Conservation (phyloP, 1,140 invertebrate species). For the Diuraphis noxia region DNA sequence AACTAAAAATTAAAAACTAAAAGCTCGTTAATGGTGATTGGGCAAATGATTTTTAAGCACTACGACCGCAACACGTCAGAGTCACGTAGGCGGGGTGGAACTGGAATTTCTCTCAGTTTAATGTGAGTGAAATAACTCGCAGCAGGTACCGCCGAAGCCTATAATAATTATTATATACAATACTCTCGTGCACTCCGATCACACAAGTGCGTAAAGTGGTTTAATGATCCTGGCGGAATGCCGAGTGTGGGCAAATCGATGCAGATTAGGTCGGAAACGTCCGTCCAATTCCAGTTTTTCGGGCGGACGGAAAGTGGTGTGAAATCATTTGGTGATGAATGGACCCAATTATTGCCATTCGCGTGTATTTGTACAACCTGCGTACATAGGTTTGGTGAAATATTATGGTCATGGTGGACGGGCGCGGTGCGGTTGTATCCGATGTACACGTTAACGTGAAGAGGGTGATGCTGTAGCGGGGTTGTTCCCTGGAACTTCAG, state of each 20-base stretch:
- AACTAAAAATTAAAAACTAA: neutral
- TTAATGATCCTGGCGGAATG: slow-evolving; percentile 1
- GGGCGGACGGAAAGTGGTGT: neutral
- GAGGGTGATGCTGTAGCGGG: neutral
- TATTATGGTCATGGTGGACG: neutral
- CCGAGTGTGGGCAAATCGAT: neutral
- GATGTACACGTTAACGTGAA: neutral
- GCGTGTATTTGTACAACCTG: neutral
- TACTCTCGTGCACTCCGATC: neutral
- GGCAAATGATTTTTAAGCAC: neutral
- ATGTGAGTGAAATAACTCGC: neutral
- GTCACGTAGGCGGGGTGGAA: too few relatives aligned
- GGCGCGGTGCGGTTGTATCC: neutral
- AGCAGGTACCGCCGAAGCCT: neutral
- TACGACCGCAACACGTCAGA: too few relatives aligned
- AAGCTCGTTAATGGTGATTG: neutral
- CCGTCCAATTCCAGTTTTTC: neutral
- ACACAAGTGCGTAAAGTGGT: neutral
- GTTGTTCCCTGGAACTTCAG: neutral
- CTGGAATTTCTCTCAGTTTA: neutral
- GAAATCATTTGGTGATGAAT: slow-evolving; percentile 22
- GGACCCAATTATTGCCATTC: neutral
- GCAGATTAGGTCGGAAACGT: slow-evolving; percentile 19
- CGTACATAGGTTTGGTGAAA: neutral
- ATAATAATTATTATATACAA: neutral